phyloP scores from a whole-genome alignment of 2,888 invertebrate genomes.

The Sarcophaga subvicina region DNA sequence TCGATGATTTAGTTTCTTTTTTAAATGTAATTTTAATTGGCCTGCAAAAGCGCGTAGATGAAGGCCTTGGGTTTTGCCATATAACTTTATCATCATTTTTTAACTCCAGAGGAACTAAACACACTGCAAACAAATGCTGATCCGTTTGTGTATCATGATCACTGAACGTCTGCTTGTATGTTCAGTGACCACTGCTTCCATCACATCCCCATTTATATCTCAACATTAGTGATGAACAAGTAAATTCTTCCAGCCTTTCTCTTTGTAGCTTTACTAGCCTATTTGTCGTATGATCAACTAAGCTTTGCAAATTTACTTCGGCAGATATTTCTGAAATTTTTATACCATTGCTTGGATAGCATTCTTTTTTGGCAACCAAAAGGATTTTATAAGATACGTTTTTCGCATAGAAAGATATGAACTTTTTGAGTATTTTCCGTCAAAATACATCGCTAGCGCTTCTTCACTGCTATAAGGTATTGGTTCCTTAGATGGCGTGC shows the following conservation, averaged over 20 bases:
- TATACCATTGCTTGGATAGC: constrained; percentile 16
- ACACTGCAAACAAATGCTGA: constrained; percentile 17
- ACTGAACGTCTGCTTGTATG: not conserved
- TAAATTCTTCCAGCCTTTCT: constrained; percentile 13
- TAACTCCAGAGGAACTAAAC: constrained; percentile 23
- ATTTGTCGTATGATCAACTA: constrained; percentile 2
- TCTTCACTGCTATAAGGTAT: too few species aligned
- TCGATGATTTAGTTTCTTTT: not conserved
- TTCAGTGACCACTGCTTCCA: not conserved
- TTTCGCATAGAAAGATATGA: too few species aligned
- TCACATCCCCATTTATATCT: not conserved
- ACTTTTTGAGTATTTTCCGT: too few species aligned
- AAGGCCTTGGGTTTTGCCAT: constrained; percentile 11
- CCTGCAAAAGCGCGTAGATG: constrained; percentile 10
- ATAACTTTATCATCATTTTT: constrained; percentile 8
- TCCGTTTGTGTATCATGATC: not conserved
- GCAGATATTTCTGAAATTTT: constrained; percentile 21
- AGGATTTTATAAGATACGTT: constrained; percentile 2
- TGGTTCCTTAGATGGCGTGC: too few species aligned
- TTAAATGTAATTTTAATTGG: constrained; percentile 9
- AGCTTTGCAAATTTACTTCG: constrained; percentile 14
- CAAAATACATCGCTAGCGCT: too few species aligned
- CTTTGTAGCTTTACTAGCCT: not conserved
- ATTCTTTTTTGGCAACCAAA: constrained; percentile 23
- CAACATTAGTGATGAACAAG: not conserved